Conservation (phyloP, 2,888 invertebrate genomes). For the Chrysolina oricalcia region DNA sequence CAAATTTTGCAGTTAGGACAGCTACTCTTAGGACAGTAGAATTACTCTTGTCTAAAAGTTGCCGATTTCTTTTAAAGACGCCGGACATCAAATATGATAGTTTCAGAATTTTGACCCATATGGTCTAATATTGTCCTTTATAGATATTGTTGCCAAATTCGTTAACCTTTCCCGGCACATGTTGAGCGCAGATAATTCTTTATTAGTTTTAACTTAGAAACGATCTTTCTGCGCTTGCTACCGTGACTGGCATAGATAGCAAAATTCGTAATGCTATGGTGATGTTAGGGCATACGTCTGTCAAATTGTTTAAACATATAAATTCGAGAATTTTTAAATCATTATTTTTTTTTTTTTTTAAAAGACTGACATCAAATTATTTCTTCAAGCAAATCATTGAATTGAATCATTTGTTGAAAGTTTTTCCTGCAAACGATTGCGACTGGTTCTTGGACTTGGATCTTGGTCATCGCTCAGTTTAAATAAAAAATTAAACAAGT, state of each 20-base stretch:
- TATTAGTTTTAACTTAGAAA: constrained; percentile 47
- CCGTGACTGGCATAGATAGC: constrained; percentile 44
- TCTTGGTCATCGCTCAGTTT: constrained; percentile 51
- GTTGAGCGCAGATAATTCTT: constrained; percentile 32
- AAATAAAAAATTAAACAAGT: constrained; percentile 51
- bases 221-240: constrained; percentile 44
- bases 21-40: no score
- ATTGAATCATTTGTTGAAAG: constrained; percentile 43
- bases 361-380: constrained; percentile 50
- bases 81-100: no score
- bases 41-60: no score
- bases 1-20: no score
- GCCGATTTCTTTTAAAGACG: no score
- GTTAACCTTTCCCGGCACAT: constrained; percentile 2
- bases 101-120: no score
- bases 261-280: constrained; percentile 37
- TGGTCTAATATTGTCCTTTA: no score
- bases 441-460: constrained; percentile 48
- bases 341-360: constrained; percentile 48
- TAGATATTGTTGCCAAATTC: no score
- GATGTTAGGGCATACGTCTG: constrained; percentile 36
- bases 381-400: constrained; percentile 53
- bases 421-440: constrained; percentile 47
- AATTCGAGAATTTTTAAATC: constrained; percentile 45
- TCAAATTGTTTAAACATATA: constrained; percentile 41